Conservation (phyloP, 2,113 vertebrate genomes). For the Athene noctua region DNA sequence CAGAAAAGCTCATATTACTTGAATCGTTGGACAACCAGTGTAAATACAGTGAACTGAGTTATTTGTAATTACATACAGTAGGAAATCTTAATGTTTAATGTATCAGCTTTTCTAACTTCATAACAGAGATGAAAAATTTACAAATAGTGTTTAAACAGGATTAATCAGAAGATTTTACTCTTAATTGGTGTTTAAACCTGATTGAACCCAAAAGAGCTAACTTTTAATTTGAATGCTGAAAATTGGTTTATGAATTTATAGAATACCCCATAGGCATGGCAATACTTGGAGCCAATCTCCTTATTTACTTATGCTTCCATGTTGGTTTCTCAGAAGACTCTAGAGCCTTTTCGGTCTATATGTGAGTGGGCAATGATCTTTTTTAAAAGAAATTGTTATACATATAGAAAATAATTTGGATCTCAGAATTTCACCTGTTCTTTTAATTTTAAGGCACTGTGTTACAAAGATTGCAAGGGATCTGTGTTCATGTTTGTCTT, state of each 20-base stretch:
- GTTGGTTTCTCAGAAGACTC: not conserved
- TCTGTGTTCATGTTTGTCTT: not conserved
- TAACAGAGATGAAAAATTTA: not conserved
- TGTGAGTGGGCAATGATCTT: not conserved
- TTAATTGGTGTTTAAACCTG: not conserved
- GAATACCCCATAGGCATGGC: not conserved
- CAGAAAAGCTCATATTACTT: not conserved
- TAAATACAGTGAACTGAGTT: not conserved
- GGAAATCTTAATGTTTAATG: not conserved
- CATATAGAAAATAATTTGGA: not conserved
- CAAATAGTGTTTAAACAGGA: not conserved
- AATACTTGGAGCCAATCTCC: not conserved
- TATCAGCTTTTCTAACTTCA: not conserved
- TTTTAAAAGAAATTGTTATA: not conserved
- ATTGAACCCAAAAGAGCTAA: not conserved
- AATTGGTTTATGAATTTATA: not conserved
- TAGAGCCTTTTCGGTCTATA: not conserved
- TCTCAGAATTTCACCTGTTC: not conserved
- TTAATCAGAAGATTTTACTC: not conserved
- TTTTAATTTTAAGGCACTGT: not conserved
- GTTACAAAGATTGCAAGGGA: not conserved
- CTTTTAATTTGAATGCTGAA: not conserved
- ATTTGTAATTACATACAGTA: not conserved
- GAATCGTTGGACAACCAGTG: not conserved
- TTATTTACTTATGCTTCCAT: not conserved